Base-by-base conservation (phyloP, 2,888 invertebrate species). In the Bellardia pandia region DNA sequence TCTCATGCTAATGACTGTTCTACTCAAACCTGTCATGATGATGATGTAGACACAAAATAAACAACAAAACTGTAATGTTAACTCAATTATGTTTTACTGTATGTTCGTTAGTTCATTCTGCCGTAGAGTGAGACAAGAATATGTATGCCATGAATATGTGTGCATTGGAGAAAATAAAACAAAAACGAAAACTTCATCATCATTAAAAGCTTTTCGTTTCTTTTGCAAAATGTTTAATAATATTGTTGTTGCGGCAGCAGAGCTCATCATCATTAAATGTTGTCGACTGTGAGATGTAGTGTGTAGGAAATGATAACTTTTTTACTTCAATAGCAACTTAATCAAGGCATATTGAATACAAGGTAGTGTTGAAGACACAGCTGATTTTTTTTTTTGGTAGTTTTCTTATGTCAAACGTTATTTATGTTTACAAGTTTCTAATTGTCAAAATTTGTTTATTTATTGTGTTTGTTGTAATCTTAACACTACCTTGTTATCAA, bases 181-280 rank as follows among this genome's bases (percentile, higher is more conserved):
- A 56, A 64, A 80, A 79, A 66, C 23, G 56, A 69, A 78, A 86
- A 82, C 82, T 69, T 88, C 85, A 88, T 86, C 82, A 66, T 88
- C 85, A 88, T 86, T 84, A 86, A 84, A 78, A 48, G 30, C 56
- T 58, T 72, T 75, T 71, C 48, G 40, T 53, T 69, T 82, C 66
- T 81, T 53, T 85, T 66, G 40, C 45, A 69, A 75, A 62, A 56
- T 76, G 48, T 64, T n/a, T 37, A 30, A 48, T 79, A 3, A 42
- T 51, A 23, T 37, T 80, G 56, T 58, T 53, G 51, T 30, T 8
- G 64, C 76, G n/a, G 86, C 48, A 45, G 83, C 85, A 82, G 87
- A 85, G 78, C 86, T 89, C 88, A 89, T 89, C 89, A 89, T 89
- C 89, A 89, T 89, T 89, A 89, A 88, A 86, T 80, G 81, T 85